Evolutionary conservation across 2,113 vertebrate genomes (phyloP), one percentile per base, ranked within the genome.

Genomic region (Pelecanus crispus): DNA sequence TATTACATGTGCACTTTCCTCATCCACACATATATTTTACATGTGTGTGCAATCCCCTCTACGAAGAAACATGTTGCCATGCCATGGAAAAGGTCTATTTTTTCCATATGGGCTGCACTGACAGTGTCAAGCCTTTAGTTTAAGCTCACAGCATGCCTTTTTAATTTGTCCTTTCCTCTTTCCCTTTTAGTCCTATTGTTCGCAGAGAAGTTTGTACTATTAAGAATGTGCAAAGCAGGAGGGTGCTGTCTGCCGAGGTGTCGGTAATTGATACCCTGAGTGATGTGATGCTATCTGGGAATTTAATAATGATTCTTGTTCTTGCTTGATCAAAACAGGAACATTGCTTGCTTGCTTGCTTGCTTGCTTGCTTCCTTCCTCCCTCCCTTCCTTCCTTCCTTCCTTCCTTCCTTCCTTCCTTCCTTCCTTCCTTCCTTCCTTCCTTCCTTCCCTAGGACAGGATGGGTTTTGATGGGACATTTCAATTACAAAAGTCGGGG

Each of bases 121-220:
- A 85, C 61, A 67, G 70, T 56, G 91, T 89, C 91, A 85, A 65
- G 73, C 47, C 56, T 86, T 88, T 73, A 2, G 4, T 55, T 88
- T 63, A 45, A 95, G 82, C 65, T 97, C 91, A 15, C 88, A 81
- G 88, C 80, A 95, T 94, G 80, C 81, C 89, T 88, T 95, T 78
- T 79, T 68, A 84, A 81, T 94, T 88, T 91, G 75, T 44, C 83
- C 68, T 94, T 88, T 93, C 86, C 80, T 93, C 81, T 88, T 86
- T 93, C 80, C 63, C 28, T 81, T 94, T 86, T 52, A 18, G 59
- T 29, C 63, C 82, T 17, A 81, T 88, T 95, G 85, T 96, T 92
- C 6, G 4, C 44, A 24, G 66, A 71, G 81, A 9, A 62, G 77
- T 71, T 58, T 63, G 86, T 53, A 15, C 72, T 26, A 20, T 45